These are phyloP conservation scores for Tamias sibiricus DNA, from an alignment of 2,113 vertebrate species.

Conservation along the genomic window DNA sequence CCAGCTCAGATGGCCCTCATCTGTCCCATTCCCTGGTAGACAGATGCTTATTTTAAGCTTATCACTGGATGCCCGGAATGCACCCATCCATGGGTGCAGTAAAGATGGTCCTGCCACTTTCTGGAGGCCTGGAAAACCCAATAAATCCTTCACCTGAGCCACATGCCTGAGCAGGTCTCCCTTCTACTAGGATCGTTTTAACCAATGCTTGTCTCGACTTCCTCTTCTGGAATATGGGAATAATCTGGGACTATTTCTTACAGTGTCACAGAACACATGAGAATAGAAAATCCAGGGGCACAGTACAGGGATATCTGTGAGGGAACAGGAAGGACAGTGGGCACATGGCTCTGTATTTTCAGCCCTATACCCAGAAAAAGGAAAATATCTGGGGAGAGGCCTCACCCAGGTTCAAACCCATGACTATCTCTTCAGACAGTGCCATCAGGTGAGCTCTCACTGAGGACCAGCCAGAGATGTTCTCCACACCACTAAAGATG, in stretches of 20 bases:
- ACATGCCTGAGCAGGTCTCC: not conserved
- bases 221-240: not conserved
- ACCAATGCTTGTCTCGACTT: not conserved
- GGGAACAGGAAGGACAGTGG: not conserved
- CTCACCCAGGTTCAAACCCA: not conserved
- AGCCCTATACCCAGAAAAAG: not conserved
- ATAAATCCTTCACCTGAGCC: not conserved
- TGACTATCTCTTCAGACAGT: not conserved
- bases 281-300: not conserved
- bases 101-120: not conserved
- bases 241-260: not conserved
- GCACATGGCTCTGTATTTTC: not conserved
- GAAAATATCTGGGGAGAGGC: not conserved
- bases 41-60: not conserved
- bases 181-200: not conserved
- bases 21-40: not conserved
- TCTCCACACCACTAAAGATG: not conserved
- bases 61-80: accelerated
- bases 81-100: not conserved
- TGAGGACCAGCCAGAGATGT: not conserved
- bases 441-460: not conserved
- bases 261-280: not conserved
- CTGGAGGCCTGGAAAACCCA: not conserved
- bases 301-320: not conserved
- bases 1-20: not conserved